Evolutionary conservation across 1,140 invertebrate species (phyloP), one percentile per base, ranked within the genome.

Genomic region (Zaprionus inermis): DNA sequence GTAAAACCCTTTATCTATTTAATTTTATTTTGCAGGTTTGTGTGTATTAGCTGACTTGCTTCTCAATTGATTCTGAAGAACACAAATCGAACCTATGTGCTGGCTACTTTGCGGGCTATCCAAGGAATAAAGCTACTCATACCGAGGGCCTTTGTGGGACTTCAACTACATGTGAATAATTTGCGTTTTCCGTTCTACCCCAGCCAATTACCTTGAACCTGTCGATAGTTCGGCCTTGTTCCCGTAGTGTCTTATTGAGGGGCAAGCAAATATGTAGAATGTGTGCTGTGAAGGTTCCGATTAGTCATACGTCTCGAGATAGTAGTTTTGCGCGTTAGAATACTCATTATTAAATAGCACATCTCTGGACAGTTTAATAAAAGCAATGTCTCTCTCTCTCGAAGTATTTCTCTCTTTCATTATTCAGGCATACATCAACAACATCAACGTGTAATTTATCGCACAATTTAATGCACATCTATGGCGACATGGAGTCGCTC

Each of bases 391-490:
- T 86, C 38, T 16, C 7, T 44, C n/a, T 78, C 75, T 49, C 38
- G n/a, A n/a, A n/a, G n/a, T n/a, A n/a, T n/a, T 46, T 9, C 3
- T 2, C 67, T 49, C 79, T 86, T 75, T 81, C 81, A 85, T 85
- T 85, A 76, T 82, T 78, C 82, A 75, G 71, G 79, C 79, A 82
- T 82, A 75, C 66, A 82, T 81, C 79, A 78, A 54, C 51, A 30
- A 14, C n/a, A 54, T 54, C 12, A 64, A 16, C 49, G 3, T 2
- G 52, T 64, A 73, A 86, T 85, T 85, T 85, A 86, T 86, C 67
- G 66, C 78, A 51, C 76, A 86, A 88, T 86, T 88, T 88, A 86
- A 86, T 79, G 83, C 83, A 79, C 56, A 83, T 79, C 79, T 70
- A 60, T 76, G 61, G 54, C 14, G 20, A 41, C 12, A 54, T 67